Evolutionary conservation across 1,140 invertebrate genomes (phyloP).

Genomic region (Meteorus sp.): DNA sequence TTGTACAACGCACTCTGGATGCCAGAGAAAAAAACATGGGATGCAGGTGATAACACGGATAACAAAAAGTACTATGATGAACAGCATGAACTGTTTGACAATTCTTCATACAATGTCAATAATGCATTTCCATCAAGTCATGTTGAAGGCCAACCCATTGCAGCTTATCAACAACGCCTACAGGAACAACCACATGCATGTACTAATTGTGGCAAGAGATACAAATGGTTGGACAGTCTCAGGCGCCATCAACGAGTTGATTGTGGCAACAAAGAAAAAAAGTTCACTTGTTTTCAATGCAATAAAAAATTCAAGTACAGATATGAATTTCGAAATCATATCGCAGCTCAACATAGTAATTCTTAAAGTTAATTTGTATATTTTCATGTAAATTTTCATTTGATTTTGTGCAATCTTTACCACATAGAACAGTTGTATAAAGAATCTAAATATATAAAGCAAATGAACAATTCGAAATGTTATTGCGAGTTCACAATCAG

Average conservation of each 20-base stretch:
- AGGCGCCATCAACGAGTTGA: constrained; percentile 61
- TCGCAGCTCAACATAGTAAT: constrained; percentile 35
- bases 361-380: no score
- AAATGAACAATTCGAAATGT: no score
- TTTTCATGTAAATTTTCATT: no score
- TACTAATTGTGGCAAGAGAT: constrained; percentile 54
- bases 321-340: constrained; percentile 52
- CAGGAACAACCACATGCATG: constrained; percentile 35
- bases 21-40: constrained; percentile 33
- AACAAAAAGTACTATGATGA: no score
- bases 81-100: no score
- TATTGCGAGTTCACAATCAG: no score
- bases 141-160: neutral
- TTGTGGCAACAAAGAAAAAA: constrained; percentile 58
- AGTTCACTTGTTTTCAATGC: constrained; percentile 45
- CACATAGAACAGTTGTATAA: no score
- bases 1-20: constrained; percentile 34
- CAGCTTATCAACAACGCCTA: constrained; percentile 16
- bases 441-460: no score
- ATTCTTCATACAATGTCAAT: no score
- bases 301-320: constrained; percentile 50
- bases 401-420: no score
- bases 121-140: no score
- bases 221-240: constrained; percentile 59
- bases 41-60: no score